A percentile compares a stretch with the other conserved stretches of the same genome.
These are phyloP conservation scores for Zaprionus lineosus DNA, from an alignment of 2,888 invertebrate species.

Conservation along the genomic window DNA sequence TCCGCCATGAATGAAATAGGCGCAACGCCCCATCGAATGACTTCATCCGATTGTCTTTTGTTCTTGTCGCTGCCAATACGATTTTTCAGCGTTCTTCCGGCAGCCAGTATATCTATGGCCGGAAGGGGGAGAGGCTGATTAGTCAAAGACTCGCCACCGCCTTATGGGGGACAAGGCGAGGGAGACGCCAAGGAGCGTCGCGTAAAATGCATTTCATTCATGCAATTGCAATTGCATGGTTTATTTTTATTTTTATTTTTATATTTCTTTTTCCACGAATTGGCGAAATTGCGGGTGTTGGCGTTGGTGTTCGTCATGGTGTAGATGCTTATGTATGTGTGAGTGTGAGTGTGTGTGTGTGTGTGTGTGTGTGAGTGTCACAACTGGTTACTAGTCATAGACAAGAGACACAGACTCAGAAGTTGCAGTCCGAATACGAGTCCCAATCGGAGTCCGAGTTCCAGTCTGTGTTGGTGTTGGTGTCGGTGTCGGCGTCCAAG, in stretches of 20 bases:
- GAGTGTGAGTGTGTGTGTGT: slow-evolving; percentile 14
- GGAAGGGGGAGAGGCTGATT: slow-evolving; percentile 9
- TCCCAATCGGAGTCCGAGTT: slow-evolving; percentile 10
- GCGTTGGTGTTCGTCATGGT: slow-evolving; percentile 30
- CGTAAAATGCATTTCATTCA: slow-evolving; percentile 77
- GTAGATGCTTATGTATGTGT: slow-evolving; percentile 22
- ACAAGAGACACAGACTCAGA: no score
- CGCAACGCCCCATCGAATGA: slow-evolving; percentile 89
- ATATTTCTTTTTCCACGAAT: slow-evolving; percentile 77
- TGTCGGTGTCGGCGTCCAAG: slow-evolving; percentile 7
- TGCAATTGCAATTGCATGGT: slow-evolving; percentile 45
- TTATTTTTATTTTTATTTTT: slow-evolving; percentile 21
- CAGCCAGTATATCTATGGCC: slow-evolving; percentile 12
- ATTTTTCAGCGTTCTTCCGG: neutral
- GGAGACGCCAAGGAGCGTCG: slow-evolving; percentile 33
- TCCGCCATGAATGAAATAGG: slow-evolving; percentile 91
- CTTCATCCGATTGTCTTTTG: no score
- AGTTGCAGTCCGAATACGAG: slow-evolving; percentile 24
- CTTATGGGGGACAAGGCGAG: slow-evolving; percentile 4
- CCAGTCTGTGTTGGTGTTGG: slow-evolving; percentile 18
- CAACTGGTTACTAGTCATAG: slow-evolving; percentile 24
- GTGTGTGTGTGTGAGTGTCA: slow-evolving; percentile 19
- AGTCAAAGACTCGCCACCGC: slow-evolving; percentile 27
- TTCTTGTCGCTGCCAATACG: neutral
- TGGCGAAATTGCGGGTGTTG: slow-evolving; percentile 83